Evolutionary conservation across 2,113 vertebrate species (phyloP), one percentile per base, ranked within the genome.

Genomic region (Seriola dumerili): DNA sequence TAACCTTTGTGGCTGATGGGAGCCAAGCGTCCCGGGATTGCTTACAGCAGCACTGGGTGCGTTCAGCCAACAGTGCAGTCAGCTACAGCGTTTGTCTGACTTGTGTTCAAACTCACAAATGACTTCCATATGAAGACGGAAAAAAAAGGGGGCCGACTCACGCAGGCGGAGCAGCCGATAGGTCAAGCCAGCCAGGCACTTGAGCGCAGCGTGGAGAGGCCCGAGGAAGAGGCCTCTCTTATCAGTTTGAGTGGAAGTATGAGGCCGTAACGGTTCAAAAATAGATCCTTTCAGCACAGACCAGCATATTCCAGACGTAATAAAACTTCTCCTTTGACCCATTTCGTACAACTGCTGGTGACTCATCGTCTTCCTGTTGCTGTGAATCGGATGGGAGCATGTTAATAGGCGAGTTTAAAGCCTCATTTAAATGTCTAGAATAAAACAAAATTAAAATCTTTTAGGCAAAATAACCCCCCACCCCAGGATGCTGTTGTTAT

Each of bases 111-210:
- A 29, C 78, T 83, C 67, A 12, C 79, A 89, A 93, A 93, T 91
- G 46, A 89, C 81, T 90, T 91, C 92, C 92, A 93, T 87, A 92
- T 93, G 93, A 91, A 48, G 82, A 67, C 25, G 50, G 48, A 57
- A 48, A 55, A 32, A 62, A 29, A 29, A 29, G 55, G 44, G 21
- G 8, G 62, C 70, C 4, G 73, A 72, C 63, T 79, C 32, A 72
- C 80, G 85, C 80, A 77, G 84, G 84, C 80, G 83, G 78, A 76
- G 50, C 38, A 75, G 77, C 23, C 17, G 76, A 83, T 72, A 62
- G 67, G 74, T 65, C 46, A 25, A 29, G 68, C 57, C 78, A 50
- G 68, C 61, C 68, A 38, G 48, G 64, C 78, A 50, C 29, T 57
- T 75, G 48, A 86, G 75, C n/a, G 38, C 79, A 76, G 73, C 64